Evolutionary conservation across 2,888 invertebrate species (phyloP).

Genomic region (Deroplatys truncata): DNA sequence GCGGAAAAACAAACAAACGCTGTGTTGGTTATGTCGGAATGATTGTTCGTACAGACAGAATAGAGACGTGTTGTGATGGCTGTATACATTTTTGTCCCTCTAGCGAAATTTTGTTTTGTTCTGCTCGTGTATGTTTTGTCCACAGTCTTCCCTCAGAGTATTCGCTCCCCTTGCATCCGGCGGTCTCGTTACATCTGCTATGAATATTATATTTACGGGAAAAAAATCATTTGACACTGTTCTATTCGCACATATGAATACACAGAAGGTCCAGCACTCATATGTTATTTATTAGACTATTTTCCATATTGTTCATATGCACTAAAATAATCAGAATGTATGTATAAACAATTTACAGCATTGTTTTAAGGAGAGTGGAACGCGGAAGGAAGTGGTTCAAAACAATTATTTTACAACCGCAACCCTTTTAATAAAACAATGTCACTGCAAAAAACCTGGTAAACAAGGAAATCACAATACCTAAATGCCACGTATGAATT

Average conservation of each 20-base stretch:
- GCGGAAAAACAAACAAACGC: not conserved
- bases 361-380: too few relatives aligned
- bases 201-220: not conserved
- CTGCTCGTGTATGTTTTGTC: not conserved
- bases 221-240: not conserved
- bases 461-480: too few relatives aligned
- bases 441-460: too few relatives aligned
- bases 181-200: not conserved
- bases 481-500: too few relatives aligned
- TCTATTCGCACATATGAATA: not conserved
- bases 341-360: too few relatives aligned
- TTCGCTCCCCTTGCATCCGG: not conserved
- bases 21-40: not conserved
- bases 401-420: too few relatives aligned
- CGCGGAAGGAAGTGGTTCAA: too few relatives aligned
- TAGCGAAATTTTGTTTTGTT: not conserved
- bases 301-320: too few relatives aligned
- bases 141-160: not conserved
- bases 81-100: not conserved
- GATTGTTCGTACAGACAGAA: not conserved
- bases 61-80: not conserved
- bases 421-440: too few relatives aligned
- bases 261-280: not conserved
- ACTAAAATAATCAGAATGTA: too few relatives aligned
- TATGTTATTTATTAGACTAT: too few relatives aligned